Percentiles rank a stretch among this genome's conserved stretches.
phyloP scores from a whole-genome alignment of 2,888 invertebrate species.

The Pseudoips prasinana region DNA sequence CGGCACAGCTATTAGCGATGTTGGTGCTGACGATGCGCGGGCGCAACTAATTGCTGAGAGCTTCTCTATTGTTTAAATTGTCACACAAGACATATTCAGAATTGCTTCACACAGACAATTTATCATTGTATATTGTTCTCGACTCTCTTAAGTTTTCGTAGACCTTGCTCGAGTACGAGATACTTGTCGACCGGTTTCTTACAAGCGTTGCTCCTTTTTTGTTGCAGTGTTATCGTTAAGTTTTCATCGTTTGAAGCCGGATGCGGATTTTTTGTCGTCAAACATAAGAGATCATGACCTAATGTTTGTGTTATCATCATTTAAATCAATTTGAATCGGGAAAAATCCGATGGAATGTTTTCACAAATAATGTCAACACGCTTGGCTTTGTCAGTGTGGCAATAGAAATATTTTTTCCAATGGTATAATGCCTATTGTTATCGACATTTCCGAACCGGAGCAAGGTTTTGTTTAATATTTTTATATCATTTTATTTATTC shows the following conservation, averaged over 20 bases:
- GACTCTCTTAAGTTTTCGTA: conserved; percentile 47
- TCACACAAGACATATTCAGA: conserved; percentile 48
- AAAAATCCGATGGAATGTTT: conserved; percentile 26
- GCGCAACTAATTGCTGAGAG: conserved; percentile 49
- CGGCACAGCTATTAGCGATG: conserved; percentile 45
- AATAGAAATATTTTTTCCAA: conserved; percentile 18
- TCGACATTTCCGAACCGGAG: conserved; percentile 34
- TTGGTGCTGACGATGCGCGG: conserved; percentile 45
- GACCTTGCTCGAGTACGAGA: conserved; percentile 44
- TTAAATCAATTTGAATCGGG: conserved; percentile 43
- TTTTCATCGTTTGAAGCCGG: conserved; percentile 62
- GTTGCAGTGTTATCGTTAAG: conserved; percentile 44
- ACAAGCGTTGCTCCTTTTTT: conserved; percentile 46
- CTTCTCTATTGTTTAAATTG: conserved; percentile 55
- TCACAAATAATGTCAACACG: conserved; percentile 18
- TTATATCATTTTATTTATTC: too few relatives aligned
- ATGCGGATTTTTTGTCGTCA: conserved; percentile 62
- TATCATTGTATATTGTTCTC: conserved; percentile 58
- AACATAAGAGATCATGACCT: conserved; percentile 49
- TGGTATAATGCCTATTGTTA: conserved; percentile 17
- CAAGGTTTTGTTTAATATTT: conserved; percentile 22
- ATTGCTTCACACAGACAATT: conserved; percentile 54
- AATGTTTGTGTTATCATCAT: conserved; percentile 54
- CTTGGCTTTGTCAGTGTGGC: conserved; percentile 14
- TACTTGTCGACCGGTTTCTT: conserved; percentile 38